Evolutionary conservation across 1,140 invertebrate genomes (phyloP), one percentile per base, ranked within the genome.

Genomic region (Caenorhabditis remanei): DNA sequence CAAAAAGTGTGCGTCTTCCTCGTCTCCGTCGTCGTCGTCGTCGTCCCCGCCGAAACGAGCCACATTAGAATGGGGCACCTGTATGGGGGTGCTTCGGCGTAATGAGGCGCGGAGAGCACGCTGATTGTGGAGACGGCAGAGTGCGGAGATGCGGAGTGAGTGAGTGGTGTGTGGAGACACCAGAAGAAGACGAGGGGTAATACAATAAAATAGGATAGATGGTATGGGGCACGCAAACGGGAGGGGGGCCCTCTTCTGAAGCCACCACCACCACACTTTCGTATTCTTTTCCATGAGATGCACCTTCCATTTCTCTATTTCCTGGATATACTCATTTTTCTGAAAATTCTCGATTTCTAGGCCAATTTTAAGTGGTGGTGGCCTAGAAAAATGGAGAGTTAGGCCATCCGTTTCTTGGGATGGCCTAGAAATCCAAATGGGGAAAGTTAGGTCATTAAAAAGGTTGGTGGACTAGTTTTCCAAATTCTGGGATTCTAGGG

Each of bases 151-250:
- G n/a, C 14, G 14, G 32, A 32, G 56, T n/a, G 16, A 32, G 32
- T 32, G 50, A 4, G 16, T 53, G 50, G 50, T 0, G 16, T 53
- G 16, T 32, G 6, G 40, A 16, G n/a, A 32, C 4, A 71, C 19
- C 7, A 79, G 71, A 50, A n/a, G 46, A 43, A 71, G 65, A 48
- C 65, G 65, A 2, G 71, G 46, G 71, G 71, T 79, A 79, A 79
- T 79, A 79, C 71, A 79, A 79, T 79, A 79, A 79, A 79, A 79
- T 79, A 79, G 71, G 71, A 79, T 79, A 79, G 71, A 79, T 79
- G 71, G 71, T 79, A 79, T 79, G 71, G 71, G 71, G 46, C 46
- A 71, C n/a, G 43, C 61, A 63, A 63, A 7, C 9, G 61, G 21
- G 24, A 24, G 58, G 24, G 24, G 58, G 58, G 2, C 1, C 11